These are phyloP conservation scores for Pyrgilauda ruficollis DNA, from an alignment of 2,113 vertebrate species.

Conservation along the genomic window DNA sequence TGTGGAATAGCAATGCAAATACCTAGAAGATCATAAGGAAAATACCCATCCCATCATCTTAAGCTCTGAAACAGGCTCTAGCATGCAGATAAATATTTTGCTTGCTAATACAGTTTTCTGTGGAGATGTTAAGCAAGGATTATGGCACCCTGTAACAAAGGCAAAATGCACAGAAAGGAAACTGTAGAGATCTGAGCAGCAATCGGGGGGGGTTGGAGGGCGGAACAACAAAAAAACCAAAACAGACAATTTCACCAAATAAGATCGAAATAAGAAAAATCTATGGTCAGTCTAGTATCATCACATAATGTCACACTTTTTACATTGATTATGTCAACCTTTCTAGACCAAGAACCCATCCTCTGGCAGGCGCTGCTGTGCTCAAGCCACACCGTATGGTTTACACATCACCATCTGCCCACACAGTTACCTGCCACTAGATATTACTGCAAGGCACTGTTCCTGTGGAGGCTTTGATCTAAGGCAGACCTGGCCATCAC, in stretches of 20 bases:
- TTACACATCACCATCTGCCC: not conserved
- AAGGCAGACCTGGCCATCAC: not conserved
- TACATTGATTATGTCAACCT: not conserved
- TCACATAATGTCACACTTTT: not conserved
- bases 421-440: fast-evolving
- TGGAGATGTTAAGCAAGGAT: not conserved
- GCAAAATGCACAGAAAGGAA: not conserved
- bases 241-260: not conserved
- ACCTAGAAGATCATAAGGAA: not conserved
- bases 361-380: not conserved
- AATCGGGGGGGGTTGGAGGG: fast-evolving
- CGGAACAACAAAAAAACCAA: fast-evolving
- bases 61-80: not conserved
- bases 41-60: not conserved
- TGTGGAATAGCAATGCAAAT: not conserved
- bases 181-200: not conserved
- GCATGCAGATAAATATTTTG: not conserved
- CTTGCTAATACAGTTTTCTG: not conserved
- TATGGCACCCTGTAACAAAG: not conserved
- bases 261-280: not conserved
- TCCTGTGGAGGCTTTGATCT: not conserved
- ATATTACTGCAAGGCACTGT: too few species aligned
- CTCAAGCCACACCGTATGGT: fast-evolving
- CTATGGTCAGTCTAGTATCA: not conserved
- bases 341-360: not conserved